These are phyloP conservation scores for Actinopyga echinites DNA, from an alignment of 53 echinoderm and acorn worm genomes.

Conservation along the genomic window DNA sequence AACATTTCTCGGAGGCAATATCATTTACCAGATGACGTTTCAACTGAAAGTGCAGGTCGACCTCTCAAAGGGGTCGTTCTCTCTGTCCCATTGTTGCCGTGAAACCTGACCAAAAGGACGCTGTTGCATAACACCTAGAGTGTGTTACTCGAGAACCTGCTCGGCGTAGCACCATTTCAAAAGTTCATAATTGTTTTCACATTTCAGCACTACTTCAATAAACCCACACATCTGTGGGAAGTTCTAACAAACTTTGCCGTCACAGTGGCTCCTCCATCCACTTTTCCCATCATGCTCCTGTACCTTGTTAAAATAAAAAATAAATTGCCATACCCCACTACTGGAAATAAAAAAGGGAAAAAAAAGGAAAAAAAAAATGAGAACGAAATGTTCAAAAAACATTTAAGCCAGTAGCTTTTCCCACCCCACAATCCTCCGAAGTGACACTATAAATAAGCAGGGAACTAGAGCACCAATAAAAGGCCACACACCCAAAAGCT, in stretches of 20 bases:
- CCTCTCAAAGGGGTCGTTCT: neutral
- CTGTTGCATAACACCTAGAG: constrained; percentile 17
- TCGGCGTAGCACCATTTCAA: neutral
- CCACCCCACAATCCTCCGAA: constrained; percentile 30
- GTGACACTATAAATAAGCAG: constrained; percentile 21
- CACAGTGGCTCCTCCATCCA: constrained; percentile 8
- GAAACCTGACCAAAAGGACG: neutral
- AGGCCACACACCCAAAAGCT: constrained; percentile 44
- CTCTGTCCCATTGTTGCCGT: neutral
- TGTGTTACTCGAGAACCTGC: constrained; percentile 10
- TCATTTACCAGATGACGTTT: constrained; percentile 12
- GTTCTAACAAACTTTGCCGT: constrained; percentile 2
- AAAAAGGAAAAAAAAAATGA: constrained; percentile 1
- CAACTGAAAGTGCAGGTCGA: neutral
- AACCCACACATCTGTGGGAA: constrained; percentile 22
- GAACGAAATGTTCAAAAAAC: constrained; percentile 26
- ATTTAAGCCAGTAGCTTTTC: constrained; percentile 39
- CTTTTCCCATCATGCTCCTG: constrained; percentile 16
- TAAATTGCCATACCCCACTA: neutral
- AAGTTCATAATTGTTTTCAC: constrained; percentile 31
- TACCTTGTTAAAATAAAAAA: constrained; percentile 25
- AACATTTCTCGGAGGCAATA: neutral
- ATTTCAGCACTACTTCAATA: constrained; percentile 19
- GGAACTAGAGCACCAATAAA: constrained; percentile 42
- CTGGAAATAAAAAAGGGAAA: neutral